Evolutionary conservation across 92 coral and sea anemone genomes (phyloP), one percentile per base, ranked within the genome.

Genomic region (Porites lobata): DNA sequence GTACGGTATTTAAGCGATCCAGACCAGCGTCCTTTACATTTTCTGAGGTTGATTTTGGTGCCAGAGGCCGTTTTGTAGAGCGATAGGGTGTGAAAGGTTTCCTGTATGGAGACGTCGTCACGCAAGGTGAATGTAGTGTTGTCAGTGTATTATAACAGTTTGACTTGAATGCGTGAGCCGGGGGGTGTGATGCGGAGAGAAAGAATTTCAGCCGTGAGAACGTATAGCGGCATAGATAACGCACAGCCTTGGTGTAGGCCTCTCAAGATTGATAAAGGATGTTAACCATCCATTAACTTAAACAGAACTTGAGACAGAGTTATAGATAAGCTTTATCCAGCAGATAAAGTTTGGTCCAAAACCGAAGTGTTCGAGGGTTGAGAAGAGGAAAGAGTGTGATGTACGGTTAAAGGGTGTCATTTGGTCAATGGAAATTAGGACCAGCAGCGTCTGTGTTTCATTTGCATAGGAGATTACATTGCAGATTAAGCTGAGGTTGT

Each of bases 271-370:
- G 20, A 74, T 74, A 14, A 74, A 74, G 9, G 78, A 13, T 4
- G 57, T 32, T 9, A 74, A 43, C 78, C 78, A 50, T 1, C 78
- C 78, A n/a, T 74, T 74, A 4, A 57, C 47, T 38, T 74, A 29
- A 26, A 74, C 78, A 0, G 15, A 18, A 14, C 72, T 24, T 10
- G 50, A 7, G 29, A 67, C 72, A 3, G 8, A 7, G 7, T 26
- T 65, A 50, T 78, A 86, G 4, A 86, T 22, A 9, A 78, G 38
- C 56, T 38, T 68, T 18, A 87, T 63, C 91, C 86, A 87, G 10
- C 50, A 0, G 8, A 75, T n/a, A 26, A 87, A 87, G 18, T 54
- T 22, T 52, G 91, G 86, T 1, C 91, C 91, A 50, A 87, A 87
- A 8, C 80, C 67, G 67, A 86, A 50, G 2, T 29, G 9, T 0